Percentiles rank a stretch among this genome's conserved stretches.
Evolutionary conservation across 1,140 invertebrate species (phyloP).

Genomic region (Hylaeus volcanicus): DNA sequence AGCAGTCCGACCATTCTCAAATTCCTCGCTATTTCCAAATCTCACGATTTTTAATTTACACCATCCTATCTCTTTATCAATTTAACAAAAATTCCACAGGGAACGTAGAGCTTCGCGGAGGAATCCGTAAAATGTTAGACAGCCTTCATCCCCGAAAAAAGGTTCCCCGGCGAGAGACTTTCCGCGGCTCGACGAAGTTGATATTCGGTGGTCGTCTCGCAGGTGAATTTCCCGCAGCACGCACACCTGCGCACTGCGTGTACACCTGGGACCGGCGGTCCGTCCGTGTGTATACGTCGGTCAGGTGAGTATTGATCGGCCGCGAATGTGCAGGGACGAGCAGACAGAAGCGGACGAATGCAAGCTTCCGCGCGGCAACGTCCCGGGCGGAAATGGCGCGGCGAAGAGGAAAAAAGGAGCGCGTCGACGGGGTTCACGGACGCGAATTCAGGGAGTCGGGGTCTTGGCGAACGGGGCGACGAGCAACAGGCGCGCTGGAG

Average conservation of each 20-base stretch:
- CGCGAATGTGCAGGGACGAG: slow-evolving; percentile 52
- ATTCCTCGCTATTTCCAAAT: too few species aligned
- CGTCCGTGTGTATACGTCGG: slow-evolving; percentile 37
- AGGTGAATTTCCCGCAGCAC: slow-evolving; percentile 15
- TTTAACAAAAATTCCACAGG: too few species aligned
- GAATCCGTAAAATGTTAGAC: too few species aligned
- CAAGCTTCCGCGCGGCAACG: slow-evolving; percentile 38
- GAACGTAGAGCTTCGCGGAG: too few species aligned
- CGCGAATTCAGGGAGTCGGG: slow-evolving; percentile 15
- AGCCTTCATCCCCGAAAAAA: too few species aligned
- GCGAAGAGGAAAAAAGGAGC: background rate
- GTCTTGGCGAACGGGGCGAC: background rate
- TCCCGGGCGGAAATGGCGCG: slow-evolving; percentile 21
- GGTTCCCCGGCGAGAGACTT: too few species aligned
- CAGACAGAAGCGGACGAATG: slow-evolving; percentile 38
- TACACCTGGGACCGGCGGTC: slow-evolving; percentile 25
- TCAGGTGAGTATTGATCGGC: slow-evolving; percentile 70
- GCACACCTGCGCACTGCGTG: slow-evolving; percentile 43
- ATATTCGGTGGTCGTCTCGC: background rate
- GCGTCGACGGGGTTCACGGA: slow-evolving; percentile 3
- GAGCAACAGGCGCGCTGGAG: slow-evolving; percentile 31
- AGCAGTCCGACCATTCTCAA: too few species aligned
- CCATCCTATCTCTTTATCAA: too few species aligned
- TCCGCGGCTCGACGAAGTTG: background rate
- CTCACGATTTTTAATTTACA: too few species aligned